Evolutionary conservation across 1,140 invertebrate species (phyloP), one percentile per base, ranked within the genome.

Genomic region (Drosophila orosa): DNA sequence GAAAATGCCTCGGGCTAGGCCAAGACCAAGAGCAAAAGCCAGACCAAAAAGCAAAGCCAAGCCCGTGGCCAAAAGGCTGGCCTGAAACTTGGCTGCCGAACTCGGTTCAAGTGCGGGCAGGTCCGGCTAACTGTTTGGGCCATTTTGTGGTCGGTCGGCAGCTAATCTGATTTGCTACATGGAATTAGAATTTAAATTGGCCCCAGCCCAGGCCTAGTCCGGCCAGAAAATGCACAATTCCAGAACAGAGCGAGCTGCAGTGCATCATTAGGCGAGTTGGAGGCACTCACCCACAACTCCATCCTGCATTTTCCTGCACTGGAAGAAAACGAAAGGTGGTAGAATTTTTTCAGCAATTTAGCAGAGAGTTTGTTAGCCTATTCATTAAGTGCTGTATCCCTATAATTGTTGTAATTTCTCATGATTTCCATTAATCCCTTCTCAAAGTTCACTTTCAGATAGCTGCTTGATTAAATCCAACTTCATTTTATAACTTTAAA

Each of bases 151-250:
- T 82, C 35, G 56, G 63, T 82, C 35, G 56, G 63, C 60, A 80
- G 79, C 81, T 86, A 85, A 85, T 85, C 82, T 87, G 82, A 85
- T 85, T 85, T 85, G 82, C 73, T 75, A 74, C 82, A 82, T 87
- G 82, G 69, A 85, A 85, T 85, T 85, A 85, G 82, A 85, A 85
- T 85, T 85, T 87, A 85, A 85, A 85, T 85, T 85, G 82, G 48
- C 56, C 66, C 24, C 27, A 48, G 48, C 17, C 29, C 29, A 19
- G 82, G 47, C 35, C 19, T 5, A 74, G 52, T 40, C 61, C 19
- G 61, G 45, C 68, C 59, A 59, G 54, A 65, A 55, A 80, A 75
- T 79, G 80, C 62, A 66, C 62, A 83, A 78, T 65, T 82, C 42
- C 62, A 74, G 72, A 71, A 73, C 57, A 44, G 39, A 72, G 45